Evolutionary conservation across 2,888 invertebrate genomes (phyloP), one percentile per base, ranked within the genome.

Genomic region (Aporophyla lueneburgensis): DNA sequence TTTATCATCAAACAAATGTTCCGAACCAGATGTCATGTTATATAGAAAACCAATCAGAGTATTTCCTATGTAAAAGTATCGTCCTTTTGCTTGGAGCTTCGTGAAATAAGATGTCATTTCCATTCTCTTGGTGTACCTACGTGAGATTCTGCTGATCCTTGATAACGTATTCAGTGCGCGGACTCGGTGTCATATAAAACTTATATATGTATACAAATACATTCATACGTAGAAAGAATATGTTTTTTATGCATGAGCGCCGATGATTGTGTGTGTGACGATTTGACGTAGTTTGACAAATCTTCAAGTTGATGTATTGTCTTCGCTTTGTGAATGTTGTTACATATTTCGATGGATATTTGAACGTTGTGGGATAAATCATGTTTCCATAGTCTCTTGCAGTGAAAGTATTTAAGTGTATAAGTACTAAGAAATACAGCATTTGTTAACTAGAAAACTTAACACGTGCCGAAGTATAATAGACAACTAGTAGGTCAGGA

Each of bases 31-130:
- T 62, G 16, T 40, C 53, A 61, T 27, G 33, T 53, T 71, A 77
- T 76, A 85, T 71, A 81, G 76, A 84, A 82, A 81, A 81, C 78
- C 83, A 85, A 87, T 89, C 86, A 85, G 85, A 74, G 78, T 85
- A 81, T 81, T 83, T 83, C 67, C 75, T 84, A 77, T 86, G 75
- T 78, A 82, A 78, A 83, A 80, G 59, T 71, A 75, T 72, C 68
- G 66, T 54, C 40, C 62, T 67, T 56, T 72, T 74, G 72, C 58
- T 73, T 76, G 62, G 65, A 76, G 75, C 79, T 81, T 80, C 61
- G 78, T 71, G 58, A 78, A 83, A 86, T 83, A 79, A 85, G 61
- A 75, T 75, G 86, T 83, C 75, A 74, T 85, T 83, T 83, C 80
- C 78, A 83, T 85, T 83, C 83, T 76, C 78, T 70, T 80, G 68